Evolutionary conservation across 2,888 invertebrate species (phyloP), one percentile per base, ranked within the genome.

Genomic region (Portevinia maculata): DNA sequence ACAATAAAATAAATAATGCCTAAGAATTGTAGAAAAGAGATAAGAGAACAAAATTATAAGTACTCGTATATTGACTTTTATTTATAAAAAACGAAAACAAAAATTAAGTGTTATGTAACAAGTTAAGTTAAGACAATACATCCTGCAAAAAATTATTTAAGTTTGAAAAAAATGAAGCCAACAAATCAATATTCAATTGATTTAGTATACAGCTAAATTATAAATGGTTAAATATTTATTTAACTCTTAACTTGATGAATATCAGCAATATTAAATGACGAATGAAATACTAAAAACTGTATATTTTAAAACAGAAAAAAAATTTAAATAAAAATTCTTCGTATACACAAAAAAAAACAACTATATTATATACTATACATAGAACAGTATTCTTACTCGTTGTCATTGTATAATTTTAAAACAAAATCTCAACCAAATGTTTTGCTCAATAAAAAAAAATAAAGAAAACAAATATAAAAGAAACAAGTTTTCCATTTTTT

Each of bases 111-210:
- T 65, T 71, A 44, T 57, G 70, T 64, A n/a, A n/a, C n/a, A n/a
- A n/a, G n/a, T n/a, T n/a, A 64, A 57, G 59, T 75, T 83, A 50
- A 71, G 83, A 83, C 83, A 83, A 73, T 78, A 83, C 83, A 55
- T 78, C 60, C 67, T 52, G 41, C 48, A 55, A 62, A 41, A 48
- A 39, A 50, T 48, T 39, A 34, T 64, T 55, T 53, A 41, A 34
- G 19, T 52, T 44, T 59, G 28, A 50, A 62, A 11, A 55, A 24
- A 37, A 64, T 6, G n/a, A n/a, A n/a, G n/a, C n/a, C n/a, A n/a
- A n/a, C n/a, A n/a, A n/a, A n/a, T n/a, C n/a, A n/a, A n/a, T n/a
- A n/a, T n/a, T n/a, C n/a, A n/a, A n/a, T n/a, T n/a, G n/a, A n/a
- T n/a, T n/a, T n/a, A n/a, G n/a, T 4, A 7, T 7, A 57, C 5